Conservation (phyloP, 2,113 vertebrate species). For the Misgurnus mizolepis region DNA sequence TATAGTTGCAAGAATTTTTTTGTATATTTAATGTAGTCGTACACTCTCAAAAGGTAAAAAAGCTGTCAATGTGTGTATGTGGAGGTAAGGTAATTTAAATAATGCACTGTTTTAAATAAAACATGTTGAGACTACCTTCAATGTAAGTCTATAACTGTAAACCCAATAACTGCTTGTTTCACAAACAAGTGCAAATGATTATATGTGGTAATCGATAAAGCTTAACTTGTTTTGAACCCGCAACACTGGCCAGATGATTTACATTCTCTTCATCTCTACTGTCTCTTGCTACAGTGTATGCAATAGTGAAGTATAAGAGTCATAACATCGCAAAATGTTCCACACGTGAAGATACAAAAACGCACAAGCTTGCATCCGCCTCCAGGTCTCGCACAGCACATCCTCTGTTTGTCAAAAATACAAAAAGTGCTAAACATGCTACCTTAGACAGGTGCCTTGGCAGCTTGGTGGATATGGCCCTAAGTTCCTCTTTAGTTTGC, state of each 20-base stretch:
- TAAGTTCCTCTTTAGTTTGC: conserved; percentile 74
- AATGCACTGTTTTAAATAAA: no score
- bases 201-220: not conserved
- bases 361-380: conserved; percentile 49
- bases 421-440: conserved; percentile 63
- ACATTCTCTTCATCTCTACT: not conserved
- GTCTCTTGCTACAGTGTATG: conserved; percentile 33
- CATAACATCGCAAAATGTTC: conserved; percentile 47
- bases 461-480: conserved; percentile 74
- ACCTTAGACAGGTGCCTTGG: conserved; percentile 55
- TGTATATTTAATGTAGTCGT: no score
- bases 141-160: not conserved
- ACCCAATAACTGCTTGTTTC: not conserved
- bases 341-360: conserved; percentile 54
- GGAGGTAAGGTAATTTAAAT: no score
- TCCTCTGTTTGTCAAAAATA: conserved; percentile 58
- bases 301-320: conserved; percentile 29
- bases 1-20: no score
- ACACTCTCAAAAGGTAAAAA: no score
- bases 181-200: not conserved
- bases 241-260: conserved; percentile 4
- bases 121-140: no score
- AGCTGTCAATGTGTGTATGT: no score
- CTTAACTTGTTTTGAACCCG: not conserved
- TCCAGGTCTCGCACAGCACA: conserved; percentile 38